Evolutionary conservation across 2,797 vertebrate genomes (phyloP).

Genomic region (Gymnocypris eckloni): DNA sequence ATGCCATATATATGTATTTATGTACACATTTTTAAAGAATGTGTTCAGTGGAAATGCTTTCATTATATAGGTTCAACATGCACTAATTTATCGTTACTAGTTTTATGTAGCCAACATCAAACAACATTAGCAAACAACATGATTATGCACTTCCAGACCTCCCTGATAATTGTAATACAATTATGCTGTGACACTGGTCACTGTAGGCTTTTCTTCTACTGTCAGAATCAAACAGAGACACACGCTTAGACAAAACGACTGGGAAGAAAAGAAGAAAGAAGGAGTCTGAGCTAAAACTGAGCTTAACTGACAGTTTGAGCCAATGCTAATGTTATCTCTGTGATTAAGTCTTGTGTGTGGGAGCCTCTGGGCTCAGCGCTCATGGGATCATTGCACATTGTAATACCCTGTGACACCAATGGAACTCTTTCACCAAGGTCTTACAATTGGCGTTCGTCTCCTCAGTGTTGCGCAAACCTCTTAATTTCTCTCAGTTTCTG

Average conservation of each 20-base stretch:
- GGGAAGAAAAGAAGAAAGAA: constrained; percentile 40
- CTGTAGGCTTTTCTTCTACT: neutral
- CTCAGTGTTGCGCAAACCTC: constrained; percentile 22
- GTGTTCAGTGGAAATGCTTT: neutral
- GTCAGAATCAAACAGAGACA: neutral
- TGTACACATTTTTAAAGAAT: neutral
- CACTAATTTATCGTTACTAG: neutral
- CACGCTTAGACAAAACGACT: constrained; percentile 12
- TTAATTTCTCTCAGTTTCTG: constrained; percentile 41
- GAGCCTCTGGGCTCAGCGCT: constrained; percentile 43
- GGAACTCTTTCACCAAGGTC: constrained; percentile 55
- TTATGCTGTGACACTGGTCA: constrained; percentile 19
- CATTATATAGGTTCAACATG: neutral
- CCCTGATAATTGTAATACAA: neutral
- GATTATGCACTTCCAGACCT: neutral
- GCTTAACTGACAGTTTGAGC: constrained; percentile 37
- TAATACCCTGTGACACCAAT: constrained; percentile 70
- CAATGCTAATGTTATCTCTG: constrained; percentile 57
- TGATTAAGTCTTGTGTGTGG: constrained; percentile 55
- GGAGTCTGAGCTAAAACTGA: constrained; percentile 41
- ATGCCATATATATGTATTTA: too few species aligned
- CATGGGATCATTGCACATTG: constrained; percentile 75
- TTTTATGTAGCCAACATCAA: constrained; percentile 2
- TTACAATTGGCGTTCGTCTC: constrained; percentile 46
- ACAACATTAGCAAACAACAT: neutral